Evolutionary conservation across 2,797 vertebrate species (phyloP).

Genomic region (Rallus crepitans): DNA sequence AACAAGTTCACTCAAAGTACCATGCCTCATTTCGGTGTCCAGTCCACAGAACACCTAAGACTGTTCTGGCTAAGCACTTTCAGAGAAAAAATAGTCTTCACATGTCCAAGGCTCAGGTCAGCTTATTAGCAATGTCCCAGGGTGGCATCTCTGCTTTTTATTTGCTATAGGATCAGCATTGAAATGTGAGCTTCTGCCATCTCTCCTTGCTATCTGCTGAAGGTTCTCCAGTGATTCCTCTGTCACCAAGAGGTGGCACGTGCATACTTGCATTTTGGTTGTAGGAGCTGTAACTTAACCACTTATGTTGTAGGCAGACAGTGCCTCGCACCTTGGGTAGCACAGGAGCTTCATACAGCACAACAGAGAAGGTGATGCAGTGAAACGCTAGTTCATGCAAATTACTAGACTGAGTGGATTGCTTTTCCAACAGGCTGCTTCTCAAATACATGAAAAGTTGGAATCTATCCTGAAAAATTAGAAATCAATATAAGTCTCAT

Average conservation of each 20-base stretch:
- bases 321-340: not conserved
- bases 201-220: not conserved
- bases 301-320: not conserved
- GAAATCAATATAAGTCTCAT: not conserved
- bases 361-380: not conserved
- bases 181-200: not conserved
- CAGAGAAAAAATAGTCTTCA: not conserved
- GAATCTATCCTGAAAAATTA: not conserved
- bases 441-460: not conserved
- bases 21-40: not conserved
- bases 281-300: not conserved
- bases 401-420: not conserved
- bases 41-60: accelerated
- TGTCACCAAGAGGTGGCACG: not conserved
- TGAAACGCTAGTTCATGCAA: not conserved
- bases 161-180: not conserved
- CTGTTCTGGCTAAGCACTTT: not conserved
- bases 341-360: not conserved
- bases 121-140: not conserved
- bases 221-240: not conserved
- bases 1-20: not conserved
- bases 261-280: not conserved
- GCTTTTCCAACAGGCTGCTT: not conserved
- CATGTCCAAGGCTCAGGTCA: not conserved
- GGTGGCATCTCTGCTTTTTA: not conserved